These are phyloP conservation scores for Beroe ovata DNA, from an alignment of 37 sponge, comb jelly and placozoan species.

Conservation along the genomic window DNA sequence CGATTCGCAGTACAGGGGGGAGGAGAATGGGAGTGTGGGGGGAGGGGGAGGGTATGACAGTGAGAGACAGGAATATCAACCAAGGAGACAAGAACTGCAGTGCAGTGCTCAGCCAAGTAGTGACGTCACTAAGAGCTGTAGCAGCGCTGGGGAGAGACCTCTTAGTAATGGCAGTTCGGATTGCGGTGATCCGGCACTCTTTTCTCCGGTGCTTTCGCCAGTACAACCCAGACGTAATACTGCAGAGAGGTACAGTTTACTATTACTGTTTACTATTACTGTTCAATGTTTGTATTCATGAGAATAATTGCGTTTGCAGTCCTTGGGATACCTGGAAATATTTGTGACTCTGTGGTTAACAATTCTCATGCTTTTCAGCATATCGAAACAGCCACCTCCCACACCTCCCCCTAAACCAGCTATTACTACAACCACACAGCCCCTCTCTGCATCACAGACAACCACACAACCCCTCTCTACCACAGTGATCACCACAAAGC, in stretches of 20 bases:
- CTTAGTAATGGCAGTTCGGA: background rate
- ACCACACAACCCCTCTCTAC: background rate
- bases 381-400: background rate
- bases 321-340: no score
- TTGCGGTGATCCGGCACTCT: background rate
- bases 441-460: no score
- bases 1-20: background rate
- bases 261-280: no score
- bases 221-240: background rate
- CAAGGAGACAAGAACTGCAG: background rate
- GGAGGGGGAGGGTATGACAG: background rate
- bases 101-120: no score
- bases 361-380: background rate
- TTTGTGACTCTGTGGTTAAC: no score
- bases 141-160: background rate
- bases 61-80: background rate
- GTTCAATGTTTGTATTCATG: no score
- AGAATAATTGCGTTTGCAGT: no score
- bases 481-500: no score
- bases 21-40: background rate
- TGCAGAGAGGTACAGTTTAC: background rate
- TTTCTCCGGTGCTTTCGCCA: background rate
- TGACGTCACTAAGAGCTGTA: background rate
- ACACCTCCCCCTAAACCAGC: background rate
- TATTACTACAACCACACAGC: background rate